Evolutionary conservation across 1,140 invertebrate genomes (phyloP).

Genomic region (Platyura marginata): DNA sequence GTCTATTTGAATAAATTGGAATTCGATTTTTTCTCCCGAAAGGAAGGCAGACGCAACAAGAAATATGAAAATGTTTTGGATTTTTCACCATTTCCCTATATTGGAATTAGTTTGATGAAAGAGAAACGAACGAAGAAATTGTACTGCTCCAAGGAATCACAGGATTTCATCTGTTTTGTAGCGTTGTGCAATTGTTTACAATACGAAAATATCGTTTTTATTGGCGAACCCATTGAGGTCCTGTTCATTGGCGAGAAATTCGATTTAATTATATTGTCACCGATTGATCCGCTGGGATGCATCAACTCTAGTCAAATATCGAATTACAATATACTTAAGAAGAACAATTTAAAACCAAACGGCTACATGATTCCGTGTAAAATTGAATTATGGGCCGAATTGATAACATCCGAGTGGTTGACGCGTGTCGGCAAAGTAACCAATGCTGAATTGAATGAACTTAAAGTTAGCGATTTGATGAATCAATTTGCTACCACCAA

Average conservation of each 20-base stretch:
- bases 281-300: conserved; percentile 20
- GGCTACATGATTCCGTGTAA: conserved; percentile 21
- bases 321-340: conserved; percentile 14
- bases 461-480: conserved; percentile 16
- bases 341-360: conserved; percentile 12
- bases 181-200: conserved; percentile 22
- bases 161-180: conserved; percentile 21
- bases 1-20: conserved; percentile 24
- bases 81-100: conserved; percentile 26
- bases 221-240: conserved; percentile 13
- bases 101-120: conserved; percentile 27
- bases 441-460: conserved; percentile 17
- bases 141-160: conserved; percentile 19
- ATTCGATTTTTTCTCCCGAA: conserved; percentile 9
- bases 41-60: not conserved
- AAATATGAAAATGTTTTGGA: conserved; percentile 12
- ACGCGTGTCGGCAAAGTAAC: conserved; percentile 20
- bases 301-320: conserved; percentile 15
- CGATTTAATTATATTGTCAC: conserved; percentile 22
- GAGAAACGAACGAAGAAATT: conserved; percentile 22
- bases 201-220: conserved; percentile 16
- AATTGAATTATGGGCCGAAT: conserved; percentile 17
- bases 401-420: conserved; percentile 19
- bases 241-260: conserved; percentile 17
- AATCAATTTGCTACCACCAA: conserved; percentile 24